Percentiles rank a stretch among this genome's conserved stretches.
Evolutionary conservation across 2,113 vertebrate species (phyloP).

Genomic region (Tretioscincus oriximinensis): DNA sequence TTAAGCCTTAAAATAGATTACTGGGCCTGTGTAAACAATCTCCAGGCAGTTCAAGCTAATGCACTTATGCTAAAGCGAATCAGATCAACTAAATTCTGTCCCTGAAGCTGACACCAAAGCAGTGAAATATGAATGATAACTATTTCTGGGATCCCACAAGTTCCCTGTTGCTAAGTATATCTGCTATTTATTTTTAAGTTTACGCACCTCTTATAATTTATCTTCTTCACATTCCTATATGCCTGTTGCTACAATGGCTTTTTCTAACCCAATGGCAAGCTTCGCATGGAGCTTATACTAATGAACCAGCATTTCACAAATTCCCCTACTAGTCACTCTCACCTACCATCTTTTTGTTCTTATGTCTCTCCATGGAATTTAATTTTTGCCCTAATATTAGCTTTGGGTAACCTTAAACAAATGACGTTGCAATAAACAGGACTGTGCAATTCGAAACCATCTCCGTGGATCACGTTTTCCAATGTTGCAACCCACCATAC

Average conservation of each 20-base stretch:
- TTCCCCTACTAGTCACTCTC: background rate
- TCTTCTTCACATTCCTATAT: background rate
- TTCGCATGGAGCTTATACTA: constrained; percentile 17
- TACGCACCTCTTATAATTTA: constrained; percentile 1
- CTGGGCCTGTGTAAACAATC: no score
- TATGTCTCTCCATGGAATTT: background rate
- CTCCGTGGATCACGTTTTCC: constrained; percentile 31
- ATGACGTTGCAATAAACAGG: background rate
- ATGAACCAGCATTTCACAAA: constrained; percentile 20
- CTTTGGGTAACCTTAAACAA: constrained; percentile 4
- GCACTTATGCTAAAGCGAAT: no score
- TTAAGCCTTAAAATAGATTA: no score
- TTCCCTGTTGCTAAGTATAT: background rate
- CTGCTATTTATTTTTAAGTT: background rate
- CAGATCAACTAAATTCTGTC: no score
- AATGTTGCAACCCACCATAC: constrained; percentile 23
- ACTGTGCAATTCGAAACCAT: background rate
- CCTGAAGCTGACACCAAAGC: no score
- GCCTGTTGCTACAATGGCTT: constrained; percentile 31
- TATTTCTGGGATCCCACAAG: background rate
- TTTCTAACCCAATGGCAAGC: constrained; percentile 42
- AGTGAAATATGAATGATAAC: background rate
- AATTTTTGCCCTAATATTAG: constrained; percentile 20
- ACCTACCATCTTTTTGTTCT: background rate
- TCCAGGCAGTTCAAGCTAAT: no score